These are phyloP conservation scores for Bradypodion ventrale DNA, from an alignment of 2,797 vertebrate species.

Conservation along the genomic window DNA sequence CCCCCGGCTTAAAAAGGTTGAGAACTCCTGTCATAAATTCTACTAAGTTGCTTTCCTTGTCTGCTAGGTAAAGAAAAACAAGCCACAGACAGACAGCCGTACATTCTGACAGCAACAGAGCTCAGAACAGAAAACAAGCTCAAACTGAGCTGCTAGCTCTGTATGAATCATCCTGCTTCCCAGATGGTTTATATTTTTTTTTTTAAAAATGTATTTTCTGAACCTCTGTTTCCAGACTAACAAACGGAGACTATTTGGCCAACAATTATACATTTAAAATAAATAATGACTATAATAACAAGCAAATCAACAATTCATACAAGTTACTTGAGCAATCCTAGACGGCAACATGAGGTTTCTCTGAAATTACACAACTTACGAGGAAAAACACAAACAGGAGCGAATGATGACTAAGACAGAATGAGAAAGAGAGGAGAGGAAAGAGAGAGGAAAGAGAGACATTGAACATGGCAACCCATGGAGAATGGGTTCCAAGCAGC, in stretches of 20 bases:
- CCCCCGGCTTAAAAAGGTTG: no score
- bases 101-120: not conserved
- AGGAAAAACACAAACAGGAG: not conserved
- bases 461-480: not conserved
- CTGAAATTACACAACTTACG: conserved; percentile 6
- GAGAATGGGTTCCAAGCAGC: not conserved
- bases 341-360: not conserved
- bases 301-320: not conserved
- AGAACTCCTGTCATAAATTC: no score
- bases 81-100: not conserved
- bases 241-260: not conserved
- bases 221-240: not conserved
- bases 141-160: not conserved
- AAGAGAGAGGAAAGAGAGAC: no score
- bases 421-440: not conserved
- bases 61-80: not conserved
- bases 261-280: not conserved
- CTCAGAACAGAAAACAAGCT: not conserved
- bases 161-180: not conserved
- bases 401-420: no score
- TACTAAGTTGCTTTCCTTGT: not conserved
- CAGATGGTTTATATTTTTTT: not conserved
- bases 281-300: not conserved
- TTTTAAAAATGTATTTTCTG: not conserved
- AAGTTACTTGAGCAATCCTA: not conserved